Base-by-base conservation (phyloP, 2,113 vertebrate genomes). In the Stegostoma tigrinum region DNA sequence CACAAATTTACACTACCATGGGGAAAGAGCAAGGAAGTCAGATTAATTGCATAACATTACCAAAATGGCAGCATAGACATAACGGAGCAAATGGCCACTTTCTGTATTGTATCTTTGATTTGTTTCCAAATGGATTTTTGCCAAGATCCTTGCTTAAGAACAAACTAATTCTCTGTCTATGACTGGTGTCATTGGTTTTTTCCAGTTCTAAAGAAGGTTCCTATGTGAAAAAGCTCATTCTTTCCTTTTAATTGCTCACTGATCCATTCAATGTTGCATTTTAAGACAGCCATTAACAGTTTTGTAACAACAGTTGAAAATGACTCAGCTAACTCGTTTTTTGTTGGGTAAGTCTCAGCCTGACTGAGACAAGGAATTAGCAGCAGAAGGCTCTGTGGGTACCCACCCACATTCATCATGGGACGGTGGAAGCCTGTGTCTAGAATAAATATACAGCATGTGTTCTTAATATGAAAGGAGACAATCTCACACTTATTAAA, bases 271-370 rank as follows among this genome's bases (percentile, higher is more conserved):
- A 64, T 64, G 52, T 30, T 61, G 30, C 27, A 0, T 55, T 90
- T 90, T 34, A 90, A 90, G 52, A 17, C 52, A 64, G 52, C 87
- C 87, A 64, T 90, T 64, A 55, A 90, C 27, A 90, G 15, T 34
- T 90, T 55, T 61, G 52, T 34, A 61, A 90, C 87, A 90, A 90
- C 27, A 61, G 87, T 27, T 90, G 87, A 90, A 90, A 55, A 90
- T 94, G 66, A 94, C 21, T 94, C 90, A 93, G 5, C n/a, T 19
- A 94, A 68, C n/a, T 70, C 38, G 67, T 42, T 42, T 70, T 61
- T 10, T 21, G 23, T 70, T 68, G 87, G 52, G 87, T 64, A 90
- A 61, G 48, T 42, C 66, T n/a, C 19, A 90, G 64, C 30, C 91
- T 42, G 30, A n/a, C 64, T 24, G 27, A 68, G 91, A 42, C 23